phyloP scores from a whole-genome alignment of 2,888 invertebrate species.

The Drosophila fulvimacula region DNA sequence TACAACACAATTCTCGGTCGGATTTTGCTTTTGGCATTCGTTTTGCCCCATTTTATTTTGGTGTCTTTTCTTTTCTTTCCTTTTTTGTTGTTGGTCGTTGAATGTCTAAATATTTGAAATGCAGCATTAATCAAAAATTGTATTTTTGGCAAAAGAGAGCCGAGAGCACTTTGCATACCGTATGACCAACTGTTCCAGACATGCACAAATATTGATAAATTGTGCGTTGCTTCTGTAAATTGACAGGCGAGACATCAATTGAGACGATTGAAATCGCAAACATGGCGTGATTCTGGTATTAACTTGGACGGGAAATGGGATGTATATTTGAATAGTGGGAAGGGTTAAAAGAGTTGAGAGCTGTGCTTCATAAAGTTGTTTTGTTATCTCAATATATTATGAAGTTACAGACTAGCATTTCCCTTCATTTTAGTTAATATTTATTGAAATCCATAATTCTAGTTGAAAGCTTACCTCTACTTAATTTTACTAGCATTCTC shows the following conservation, averaged over 20 bases:
- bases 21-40: slow-evolving; percentile 36
- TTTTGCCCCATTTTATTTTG: slow-evolving; percentile 14
- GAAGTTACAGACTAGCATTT: neutral
- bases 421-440: too few relatives aligned
- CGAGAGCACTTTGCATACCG: slow-evolving; percentile 34
- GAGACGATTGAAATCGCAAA: slow-evolving; percentile 20
- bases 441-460: too few relatives aligned
- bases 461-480: too few relatives aligned
- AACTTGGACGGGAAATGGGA: neutral
- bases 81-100: neutral
- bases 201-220: slow-evolving; percentile 70
- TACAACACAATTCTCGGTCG: slow-evolving; percentile 41
- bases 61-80: neutral
- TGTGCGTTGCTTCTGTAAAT: slow-evolving; percentile 34
- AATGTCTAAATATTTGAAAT: slow-evolving; percentile 62
- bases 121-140: slow-evolving; percentile 61
- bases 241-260: slow-evolving; percentile 39
- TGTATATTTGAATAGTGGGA: neutral
- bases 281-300: neutral
- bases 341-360: neutral
- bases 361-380: neutral
- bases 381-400: neutral
- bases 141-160: slow-evolving; percentile 28
- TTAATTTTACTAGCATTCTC: too few relatives aligned
- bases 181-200: slow-evolving; percentile 27